A percentile compares a stretch with the other conserved stretches of the same genome.
These are phyloP conservation scores for Fopius arisanus DNA, from an alignment of 1,140 invertebrate species.

Conservation along the genomic window DNA sequence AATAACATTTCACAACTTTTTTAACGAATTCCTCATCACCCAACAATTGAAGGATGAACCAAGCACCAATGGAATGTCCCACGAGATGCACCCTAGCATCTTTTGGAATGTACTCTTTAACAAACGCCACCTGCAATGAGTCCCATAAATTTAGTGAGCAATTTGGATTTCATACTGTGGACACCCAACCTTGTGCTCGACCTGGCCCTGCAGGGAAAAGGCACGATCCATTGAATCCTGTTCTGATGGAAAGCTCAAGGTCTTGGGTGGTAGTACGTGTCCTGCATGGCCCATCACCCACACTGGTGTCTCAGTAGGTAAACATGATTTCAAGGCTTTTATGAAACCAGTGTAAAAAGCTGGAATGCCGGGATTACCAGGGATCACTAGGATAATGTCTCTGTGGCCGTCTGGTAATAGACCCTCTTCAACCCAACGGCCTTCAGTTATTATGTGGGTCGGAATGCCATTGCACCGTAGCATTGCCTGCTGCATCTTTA, in stretches of 20 bases:
- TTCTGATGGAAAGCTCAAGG: conserved; percentile 55
- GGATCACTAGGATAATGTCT: conserved; percentile 68
- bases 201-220: conserved; percentile 77
- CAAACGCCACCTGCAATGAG: conserved; percentile 70
- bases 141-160: conserved; percentile 19
- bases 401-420: conserved; percentile 58
- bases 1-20: conserved; percentile 68
- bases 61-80: conserved; percentile 86
- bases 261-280: conserved; percentile 68
- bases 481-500: conserved; percentile 67
- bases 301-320: conserved; percentile 69
- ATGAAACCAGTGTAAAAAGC: conserved; percentile 79
- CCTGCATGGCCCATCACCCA: conserved; percentile 80
- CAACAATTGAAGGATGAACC: conserved; percentile 80
- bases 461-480: conserved; percentile 70
- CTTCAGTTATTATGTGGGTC: conserved; percentile 74
- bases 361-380: conserved; percentile 76
- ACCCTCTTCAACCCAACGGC: conserved; percentile 72
- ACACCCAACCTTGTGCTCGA: conserved; percentile 75
- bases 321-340: conserved; percentile 67
- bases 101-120: conserved; percentile 74
- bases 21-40: conserved; percentile 65
- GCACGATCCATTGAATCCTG: conserved; percentile 65
- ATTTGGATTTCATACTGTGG: not conserved
- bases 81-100: conserved; percentile 76